Conservation (phyloP, 2,888 invertebrate genomes). For the Stenodera caucasica region DNA sequence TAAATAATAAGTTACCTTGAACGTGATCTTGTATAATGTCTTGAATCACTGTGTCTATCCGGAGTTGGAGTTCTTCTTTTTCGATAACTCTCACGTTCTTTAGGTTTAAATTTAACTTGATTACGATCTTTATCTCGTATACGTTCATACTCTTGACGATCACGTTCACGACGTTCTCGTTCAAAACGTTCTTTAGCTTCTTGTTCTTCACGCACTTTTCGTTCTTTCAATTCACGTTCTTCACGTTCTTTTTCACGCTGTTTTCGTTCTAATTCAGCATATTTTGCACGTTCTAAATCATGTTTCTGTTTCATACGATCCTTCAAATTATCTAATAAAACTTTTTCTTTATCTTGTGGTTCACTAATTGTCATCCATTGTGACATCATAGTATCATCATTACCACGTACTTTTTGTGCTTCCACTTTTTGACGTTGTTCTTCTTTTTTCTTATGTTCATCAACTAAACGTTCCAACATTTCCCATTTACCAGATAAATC, state of each 20-base stretch:
- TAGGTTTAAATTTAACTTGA: constrained; percentile 52
- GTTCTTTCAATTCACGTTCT: constrained; percentile 49
- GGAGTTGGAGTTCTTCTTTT: constrained; percentile 32
- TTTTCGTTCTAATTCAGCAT: constrained; percentile 48
- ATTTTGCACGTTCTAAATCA: constrained; percentile 53
- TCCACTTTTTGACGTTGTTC: constrained; percentile 38
- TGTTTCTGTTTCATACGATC: constrained; percentile 60
- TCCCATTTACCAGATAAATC: constrained; percentile 54
- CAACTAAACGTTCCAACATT: constrained; percentile 55
- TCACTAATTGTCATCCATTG: constrained; percentile 60
- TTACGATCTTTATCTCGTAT: constrained; percentile 48
- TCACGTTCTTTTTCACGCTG: constrained; percentile 47
- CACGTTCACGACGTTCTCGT: constrained; percentile 44
- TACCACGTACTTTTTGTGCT: constrained; percentile 18
- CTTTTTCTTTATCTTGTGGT: constrained; percentile 55
- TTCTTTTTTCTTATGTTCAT: constrained; percentile 56
- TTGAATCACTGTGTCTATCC: constrained; percentile 5
- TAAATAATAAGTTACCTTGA: constrained; percentile 4
- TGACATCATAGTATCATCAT: constrained; percentile 52
- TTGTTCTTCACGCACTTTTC: constrained; percentile 49
- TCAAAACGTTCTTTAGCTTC: constrained; percentile 47
- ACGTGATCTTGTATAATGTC: constrained; percentile 8
- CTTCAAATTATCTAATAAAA: constrained; percentile 57
- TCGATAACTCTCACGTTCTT: constrained; percentile 48
- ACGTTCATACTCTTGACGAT: constrained; percentile 50